Conservation (phyloP, 2,888 invertebrate species). For the Arge pagana region DNA sequence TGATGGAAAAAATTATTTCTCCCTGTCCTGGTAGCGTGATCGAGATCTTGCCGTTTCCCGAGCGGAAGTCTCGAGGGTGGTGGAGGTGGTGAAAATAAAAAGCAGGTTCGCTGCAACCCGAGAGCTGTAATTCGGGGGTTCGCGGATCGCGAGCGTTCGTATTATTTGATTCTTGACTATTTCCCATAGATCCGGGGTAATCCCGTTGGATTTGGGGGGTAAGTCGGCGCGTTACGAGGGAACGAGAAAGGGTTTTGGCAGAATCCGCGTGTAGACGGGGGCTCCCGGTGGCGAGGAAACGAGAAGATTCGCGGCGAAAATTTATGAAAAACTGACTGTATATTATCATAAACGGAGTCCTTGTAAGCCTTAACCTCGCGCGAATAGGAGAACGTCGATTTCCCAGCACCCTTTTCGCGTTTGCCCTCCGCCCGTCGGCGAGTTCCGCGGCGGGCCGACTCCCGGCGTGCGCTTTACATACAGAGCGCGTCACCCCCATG, state of each 20-base stretch:
- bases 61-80: too few species aligned
- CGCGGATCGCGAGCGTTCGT: background rate
- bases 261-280: too few species aligned
- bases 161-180: background rate
- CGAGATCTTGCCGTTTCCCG: too few species aligned
- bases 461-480: conserved; percentile 46
- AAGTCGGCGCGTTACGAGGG: background rate
- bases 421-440: conserved; percentile 26
- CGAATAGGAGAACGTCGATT: conserved; percentile 46
- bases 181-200: conserved; percentile 4
- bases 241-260: background rate
- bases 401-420: conserved; percentile 50
- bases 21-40: too few species aligned
- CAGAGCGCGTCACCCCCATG: conserved; percentile 41
- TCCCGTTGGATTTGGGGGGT: background rate
- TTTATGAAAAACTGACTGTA: conserved; percentile 23
- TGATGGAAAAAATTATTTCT: too few species aligned
- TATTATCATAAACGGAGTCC: conserved; percentile 28
- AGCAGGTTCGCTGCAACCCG: too few species aligned
- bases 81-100: too few species aligned
- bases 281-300: too few species aligned
- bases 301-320: background rate
- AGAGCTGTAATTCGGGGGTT: too few species aligned
- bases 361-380: conserved; percentile 25
- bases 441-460: background rate